These are phyloP conservation scores for Tupaia tana DNA, from an alignment of 2,113 vertebrate species.

Conservation along the genomic window DNA sequence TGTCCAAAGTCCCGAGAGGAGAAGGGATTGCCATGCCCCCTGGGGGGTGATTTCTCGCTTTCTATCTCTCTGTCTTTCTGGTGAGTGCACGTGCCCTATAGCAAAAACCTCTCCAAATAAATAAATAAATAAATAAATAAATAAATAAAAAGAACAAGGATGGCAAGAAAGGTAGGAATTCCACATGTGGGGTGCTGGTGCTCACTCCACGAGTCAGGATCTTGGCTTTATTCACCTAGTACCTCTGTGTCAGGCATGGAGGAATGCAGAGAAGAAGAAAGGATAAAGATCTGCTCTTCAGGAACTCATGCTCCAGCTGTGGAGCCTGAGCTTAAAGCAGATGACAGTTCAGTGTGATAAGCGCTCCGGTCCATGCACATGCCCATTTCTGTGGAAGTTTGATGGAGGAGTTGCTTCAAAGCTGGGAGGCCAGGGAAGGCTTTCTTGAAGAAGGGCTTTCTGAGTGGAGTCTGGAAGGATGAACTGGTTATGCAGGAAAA, in stretches of 20 bases:
- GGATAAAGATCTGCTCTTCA: not conserved
- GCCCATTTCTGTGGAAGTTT: not conserved
- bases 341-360: rapidly evolving
- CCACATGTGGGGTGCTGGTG: rapidly evolving
- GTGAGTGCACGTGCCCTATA: too few species aligned
- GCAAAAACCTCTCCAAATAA: too few species aligned
- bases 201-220: too few species aligned
- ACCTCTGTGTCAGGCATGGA: not conserved
- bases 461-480: not conserved
- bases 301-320: not conserved
- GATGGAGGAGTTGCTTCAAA: not conserved
- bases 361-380: rapidly evolving
- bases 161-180: not conserved
- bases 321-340: not conserved
- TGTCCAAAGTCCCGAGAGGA: too few species aligned
- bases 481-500: not conserved
- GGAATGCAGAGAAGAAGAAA: not conserved
- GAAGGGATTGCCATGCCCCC: too few species aligned
- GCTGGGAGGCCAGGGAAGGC: not conserved
- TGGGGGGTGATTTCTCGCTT: too few species aligned
- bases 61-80: too few species aligned
- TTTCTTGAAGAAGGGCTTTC: not conserved
- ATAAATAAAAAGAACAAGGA: not conserved
- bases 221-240: not conserved
- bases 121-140: too few species aligned